A percentile compares a stretch with the other conserved stretches of the same genome.
These are phyloP conservation scores for Amblyjoppa proteus DNA, from an alignment of 2,888 invertebrate species.

Conservation along the genomic window DNA sequence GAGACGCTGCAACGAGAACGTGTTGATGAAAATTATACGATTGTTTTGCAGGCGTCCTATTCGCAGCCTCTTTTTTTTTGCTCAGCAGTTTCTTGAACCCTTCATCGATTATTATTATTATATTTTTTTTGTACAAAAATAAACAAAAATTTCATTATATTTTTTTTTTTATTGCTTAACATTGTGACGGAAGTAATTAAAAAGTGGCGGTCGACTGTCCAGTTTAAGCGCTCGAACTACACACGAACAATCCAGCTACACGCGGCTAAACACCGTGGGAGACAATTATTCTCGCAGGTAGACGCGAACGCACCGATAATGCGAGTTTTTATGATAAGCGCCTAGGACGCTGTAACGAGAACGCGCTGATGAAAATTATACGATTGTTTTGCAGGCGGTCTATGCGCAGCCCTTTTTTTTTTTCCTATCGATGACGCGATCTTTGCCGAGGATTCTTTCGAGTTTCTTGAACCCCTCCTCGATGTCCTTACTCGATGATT, in stretches of 20 bases:
- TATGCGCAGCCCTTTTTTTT: background rate
- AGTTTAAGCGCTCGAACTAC: slow-evolving; percentile 17
- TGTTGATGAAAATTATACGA: background rate
- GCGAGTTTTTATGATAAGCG: slow-evolving; percentile 9
- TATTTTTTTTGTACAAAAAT: background rate
- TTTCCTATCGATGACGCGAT: background rate
- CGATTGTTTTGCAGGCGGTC: background rate
- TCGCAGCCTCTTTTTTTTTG: background rate
- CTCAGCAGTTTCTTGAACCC: background rate
- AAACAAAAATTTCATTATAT: too few relatives aligned
- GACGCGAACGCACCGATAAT: slow-evolving; percentile 45
- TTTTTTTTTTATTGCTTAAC: slow-evolving; percentile 70
- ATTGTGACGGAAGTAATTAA: slow-evolving; percentile 77
- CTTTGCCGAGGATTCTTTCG: background rate
- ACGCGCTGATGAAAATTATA: background rate
- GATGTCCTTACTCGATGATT: background rate
- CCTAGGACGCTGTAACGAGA: background rate
- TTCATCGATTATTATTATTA: background rate
- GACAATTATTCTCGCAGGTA: slow-evolving; percentile 27
- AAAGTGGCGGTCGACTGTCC: slow-evolving; percentile 57
- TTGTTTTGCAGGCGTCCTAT: background rate
- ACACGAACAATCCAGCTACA: background rate
- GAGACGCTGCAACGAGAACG: background rate
- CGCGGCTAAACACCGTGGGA: slow-evolving; percentile 27
- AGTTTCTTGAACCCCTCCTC: background rate